These are phyloP conservation scores for Lophura nycthemera DNA, from an alignment of 2,113 vertebrate species.

Conservation along the genomic window DNA sequence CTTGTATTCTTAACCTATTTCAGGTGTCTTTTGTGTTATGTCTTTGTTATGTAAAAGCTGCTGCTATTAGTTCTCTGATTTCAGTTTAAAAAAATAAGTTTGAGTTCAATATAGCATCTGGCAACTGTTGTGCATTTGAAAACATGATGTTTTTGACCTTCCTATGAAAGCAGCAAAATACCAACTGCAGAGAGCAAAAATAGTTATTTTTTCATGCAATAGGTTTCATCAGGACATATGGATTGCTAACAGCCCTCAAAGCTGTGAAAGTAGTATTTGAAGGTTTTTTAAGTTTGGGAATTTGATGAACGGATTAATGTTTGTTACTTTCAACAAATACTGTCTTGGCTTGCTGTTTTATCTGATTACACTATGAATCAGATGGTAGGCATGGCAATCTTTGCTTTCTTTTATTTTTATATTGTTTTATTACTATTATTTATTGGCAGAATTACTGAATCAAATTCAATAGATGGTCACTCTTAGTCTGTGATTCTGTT, in stretches of 20 bases:
- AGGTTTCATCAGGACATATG: not conserved
- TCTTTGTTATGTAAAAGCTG: not conserved
- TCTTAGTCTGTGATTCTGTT: not conserved
- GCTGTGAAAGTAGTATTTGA: not conserved
- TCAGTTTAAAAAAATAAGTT: not conserved
- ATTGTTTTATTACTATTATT: not conserved
- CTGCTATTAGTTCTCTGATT: not conserved
- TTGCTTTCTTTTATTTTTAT: not conserved
- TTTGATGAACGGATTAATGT: not conserved
- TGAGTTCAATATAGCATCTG: not conserved
- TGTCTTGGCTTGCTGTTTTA: not conserved
- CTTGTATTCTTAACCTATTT: not conserved
- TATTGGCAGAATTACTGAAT: not conserved
- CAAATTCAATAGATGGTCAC: not conserved
- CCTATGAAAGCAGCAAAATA: not conserved
- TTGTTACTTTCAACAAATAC: not conserved
- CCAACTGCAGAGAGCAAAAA: not conserved
- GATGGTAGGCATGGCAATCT: not conserved
- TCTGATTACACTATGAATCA: not conserved
- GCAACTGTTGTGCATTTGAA: not conserved
- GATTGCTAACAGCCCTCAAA: not conserved
- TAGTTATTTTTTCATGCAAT: not conserved
- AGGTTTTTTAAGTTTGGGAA: not conserved
- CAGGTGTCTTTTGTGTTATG: not conserved
- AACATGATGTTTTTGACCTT: not conserved